These are phyloP conservation scores for Epiblema foenella DNA, from an alignment of 2,888 invertebrate genomes.

Conservation along the genomic window DNA sequence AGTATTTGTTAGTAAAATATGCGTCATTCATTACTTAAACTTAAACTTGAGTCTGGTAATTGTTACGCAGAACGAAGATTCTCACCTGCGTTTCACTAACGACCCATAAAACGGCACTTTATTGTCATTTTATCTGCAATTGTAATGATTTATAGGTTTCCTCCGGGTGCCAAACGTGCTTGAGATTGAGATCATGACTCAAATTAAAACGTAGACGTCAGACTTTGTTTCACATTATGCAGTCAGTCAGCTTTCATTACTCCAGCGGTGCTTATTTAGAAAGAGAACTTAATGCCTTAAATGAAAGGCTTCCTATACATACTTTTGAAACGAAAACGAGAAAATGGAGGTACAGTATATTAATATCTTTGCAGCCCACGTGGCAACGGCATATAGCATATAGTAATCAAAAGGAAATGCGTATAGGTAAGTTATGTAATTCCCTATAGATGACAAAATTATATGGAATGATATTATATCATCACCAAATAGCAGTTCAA, in stretches of 20 bases:
- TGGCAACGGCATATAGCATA: not conserved
- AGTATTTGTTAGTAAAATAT: too few relatives aligned
- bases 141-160: conserved; percentile 29
- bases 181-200: conserved; percentile 22
- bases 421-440: not conserved
- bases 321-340: not conserved
- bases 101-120: conserved; percentile 20
- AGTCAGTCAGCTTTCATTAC: not conserved
- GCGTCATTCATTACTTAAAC: not conserved
- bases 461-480: not conserved
- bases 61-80: conserved; percentile 21
- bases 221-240: not conserved
- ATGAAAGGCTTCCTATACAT: not conserved
- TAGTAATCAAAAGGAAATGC: not conserved
- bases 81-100: conserved; percentile 16
- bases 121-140: conserved; percentile 32
- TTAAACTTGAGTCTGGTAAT: not conserved
- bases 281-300: not conserved
- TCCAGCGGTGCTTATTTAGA: not conserved
- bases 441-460: not conserved
- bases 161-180: conserved; percentile 12
- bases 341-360: not conserved
- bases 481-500: not conserved
- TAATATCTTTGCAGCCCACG: not conserved
- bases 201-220: conserved; percentile 3